A percentile compares a stretch with the other conserved stretches of the same genome.
phyloP scores from a whole-genome alignment of 2,888 invertebrate genomes.

The Stomorhina lunata region DNA sequence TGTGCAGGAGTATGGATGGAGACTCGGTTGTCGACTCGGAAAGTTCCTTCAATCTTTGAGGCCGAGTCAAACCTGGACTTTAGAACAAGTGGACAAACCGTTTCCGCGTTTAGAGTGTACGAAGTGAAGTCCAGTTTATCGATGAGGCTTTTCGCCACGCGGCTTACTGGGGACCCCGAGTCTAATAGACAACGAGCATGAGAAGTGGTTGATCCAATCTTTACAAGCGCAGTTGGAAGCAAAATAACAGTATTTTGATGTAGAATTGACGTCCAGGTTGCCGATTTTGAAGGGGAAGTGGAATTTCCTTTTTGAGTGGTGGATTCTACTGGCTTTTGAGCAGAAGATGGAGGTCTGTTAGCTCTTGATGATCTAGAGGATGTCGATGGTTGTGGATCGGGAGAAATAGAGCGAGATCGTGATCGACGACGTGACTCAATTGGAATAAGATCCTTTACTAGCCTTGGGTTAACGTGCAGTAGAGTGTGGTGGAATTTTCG shows the following conservation, averaged over 20 bases:
- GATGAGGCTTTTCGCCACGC: not conserved
- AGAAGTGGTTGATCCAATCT: not conserved
- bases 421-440: no score
- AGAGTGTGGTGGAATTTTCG: slow-evolving; percentile 11
- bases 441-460: not conserved
- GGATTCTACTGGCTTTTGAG: no score
- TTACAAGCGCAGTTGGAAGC: not conserved
- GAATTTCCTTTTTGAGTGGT: no score
- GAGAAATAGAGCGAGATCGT: not conserved
- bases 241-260: not conserved
- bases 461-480: not conserved
- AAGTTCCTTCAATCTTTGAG: slow-evolving; percentile 2
- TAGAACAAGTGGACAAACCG: not conserved
- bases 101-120: not conserved
- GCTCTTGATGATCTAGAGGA: no score
- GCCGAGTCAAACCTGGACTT: slow-evolving; percentile 6
- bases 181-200: slow-evolving; percentile 18
- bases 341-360: no score
- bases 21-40: slow-evolving; percentile 7
- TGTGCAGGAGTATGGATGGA: not conserved
- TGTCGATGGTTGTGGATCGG: not conserved
- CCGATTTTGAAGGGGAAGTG: not conserved
- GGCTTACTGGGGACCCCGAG: not conserved
- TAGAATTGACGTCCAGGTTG: not conserved
- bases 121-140: not conserved